Percentiles rank a stretch among this genome's conserved stretches.
Conservation (phyloP, 92 coral and sea anemone species). For the Umimayanthus chanpuru region DNA sequence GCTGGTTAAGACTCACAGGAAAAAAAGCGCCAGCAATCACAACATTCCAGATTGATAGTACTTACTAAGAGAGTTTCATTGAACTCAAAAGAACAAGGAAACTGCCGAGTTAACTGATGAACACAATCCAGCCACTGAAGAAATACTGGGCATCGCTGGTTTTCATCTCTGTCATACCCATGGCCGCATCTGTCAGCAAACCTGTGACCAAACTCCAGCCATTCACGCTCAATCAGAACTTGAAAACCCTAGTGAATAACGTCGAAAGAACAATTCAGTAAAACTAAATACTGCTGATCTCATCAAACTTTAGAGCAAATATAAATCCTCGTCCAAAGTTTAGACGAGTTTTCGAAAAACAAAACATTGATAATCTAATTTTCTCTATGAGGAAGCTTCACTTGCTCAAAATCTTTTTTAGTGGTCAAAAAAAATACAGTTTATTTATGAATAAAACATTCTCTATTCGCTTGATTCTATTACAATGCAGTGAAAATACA, state of each 20-base stretch:
- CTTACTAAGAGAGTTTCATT: constrained; percentile 90
- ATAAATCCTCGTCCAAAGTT: too few relatives aligned
- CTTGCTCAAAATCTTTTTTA: too few relatives aligned
- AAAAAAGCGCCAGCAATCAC: background rate
- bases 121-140: constrained; percentile 97
- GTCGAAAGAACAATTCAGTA: background rate
- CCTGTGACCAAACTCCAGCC: constrained; percentile 97
- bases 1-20: too few relatives aligned
- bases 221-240: constrained; percentile 91
- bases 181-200: constrained; percentile 99
- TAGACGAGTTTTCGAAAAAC: too few relatives aligned
- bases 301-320: background rate
- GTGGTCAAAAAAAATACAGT: too few relatives aligned
- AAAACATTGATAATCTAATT: too few relatives aligned
- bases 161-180: constrained; percentile 74
- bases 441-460: too few relatives aligned
- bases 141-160: constrained; percentile 93
- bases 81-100: constrained; percentile 98
- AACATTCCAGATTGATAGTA: background rate
- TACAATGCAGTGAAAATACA: too few relatives aligned
- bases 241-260: constrained; percentile 73
- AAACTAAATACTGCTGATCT: background rate
- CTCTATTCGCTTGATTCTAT: too few relatives aligned
- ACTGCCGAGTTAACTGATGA: constrained; percentile 90
- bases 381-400: too few relatives aligned